phyloP scores from a whole-genome alignment of 2,888 invertebrate species.

The Hyles lineata region DNA sequence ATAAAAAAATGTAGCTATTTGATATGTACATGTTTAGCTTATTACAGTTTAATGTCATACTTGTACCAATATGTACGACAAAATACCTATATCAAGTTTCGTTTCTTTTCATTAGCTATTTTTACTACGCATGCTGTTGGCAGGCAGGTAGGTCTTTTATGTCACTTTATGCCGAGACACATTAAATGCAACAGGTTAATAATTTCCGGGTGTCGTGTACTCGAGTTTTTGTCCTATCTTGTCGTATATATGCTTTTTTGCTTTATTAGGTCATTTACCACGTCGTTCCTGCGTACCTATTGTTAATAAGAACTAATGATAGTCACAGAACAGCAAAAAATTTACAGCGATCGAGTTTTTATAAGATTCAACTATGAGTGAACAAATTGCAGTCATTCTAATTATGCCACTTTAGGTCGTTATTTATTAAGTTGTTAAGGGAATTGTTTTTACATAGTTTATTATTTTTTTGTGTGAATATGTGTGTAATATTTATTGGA shows the following conservation, averaged over 20 bases:
- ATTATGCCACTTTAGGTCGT: neutral
- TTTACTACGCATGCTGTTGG: no score
- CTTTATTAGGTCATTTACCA: neutral
- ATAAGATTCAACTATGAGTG: neutral
- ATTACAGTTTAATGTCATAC: no score
- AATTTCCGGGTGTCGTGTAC: neutral
- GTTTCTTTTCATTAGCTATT: no score
- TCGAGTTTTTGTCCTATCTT: neutral
- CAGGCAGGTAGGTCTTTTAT: no score
- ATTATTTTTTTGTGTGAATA: no score
- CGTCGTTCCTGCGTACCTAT: neutral
- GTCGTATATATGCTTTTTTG: neutral
- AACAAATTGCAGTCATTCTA: neutral
- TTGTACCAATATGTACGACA: no score
- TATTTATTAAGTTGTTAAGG: neutral
- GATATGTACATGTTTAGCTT: no score
- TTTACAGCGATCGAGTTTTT: neutral
- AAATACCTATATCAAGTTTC: no score
- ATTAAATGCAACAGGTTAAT: neutral
- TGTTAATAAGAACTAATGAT: neutral
- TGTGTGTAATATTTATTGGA: no score
- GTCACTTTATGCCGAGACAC: neutral
- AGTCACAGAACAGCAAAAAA: neutral
- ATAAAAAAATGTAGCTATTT: no score
- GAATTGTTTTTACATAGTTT: no score